Conservation (phyloP, 1,140 invertebrate genomes). For the Pollicipes pollicipes region DNA sequence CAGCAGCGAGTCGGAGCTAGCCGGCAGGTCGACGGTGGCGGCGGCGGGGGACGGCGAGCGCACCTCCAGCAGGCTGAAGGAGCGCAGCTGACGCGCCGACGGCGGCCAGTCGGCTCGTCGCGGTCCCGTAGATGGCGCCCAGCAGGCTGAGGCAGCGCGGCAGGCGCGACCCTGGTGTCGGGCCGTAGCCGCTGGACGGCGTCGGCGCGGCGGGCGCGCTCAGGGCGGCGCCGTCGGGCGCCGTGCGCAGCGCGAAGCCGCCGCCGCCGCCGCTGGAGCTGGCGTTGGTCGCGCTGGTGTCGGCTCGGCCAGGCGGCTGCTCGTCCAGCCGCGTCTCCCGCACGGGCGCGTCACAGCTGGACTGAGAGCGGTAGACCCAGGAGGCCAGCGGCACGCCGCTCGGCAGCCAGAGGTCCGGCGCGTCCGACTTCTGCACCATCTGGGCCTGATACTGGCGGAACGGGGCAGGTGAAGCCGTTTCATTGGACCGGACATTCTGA, state of each 20-base stretch:
- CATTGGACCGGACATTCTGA: not conserved
- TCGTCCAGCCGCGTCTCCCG: not conserved
- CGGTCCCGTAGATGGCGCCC: not conserved
- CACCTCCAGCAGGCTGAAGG: not conserved
- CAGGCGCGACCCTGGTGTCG: not conserved
- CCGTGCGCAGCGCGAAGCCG: not conserved
- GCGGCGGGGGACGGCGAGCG: too few relatives aligned
- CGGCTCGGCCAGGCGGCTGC: too few relatives aligned
- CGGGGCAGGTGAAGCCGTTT: not conserved
- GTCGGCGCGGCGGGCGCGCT: too few relatives aligned
- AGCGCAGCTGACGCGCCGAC: not conserved
- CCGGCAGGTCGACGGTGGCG: not conserved
- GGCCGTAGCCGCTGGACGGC: too few relatives aligned
- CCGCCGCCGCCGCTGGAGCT: not conserved
- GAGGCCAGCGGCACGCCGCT: not conserved
- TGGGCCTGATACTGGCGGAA: not conserved
- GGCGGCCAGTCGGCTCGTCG: not conserved
- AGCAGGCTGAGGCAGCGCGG: not conserved
- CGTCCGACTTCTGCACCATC: not conserved
- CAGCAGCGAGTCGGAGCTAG: not conserved
- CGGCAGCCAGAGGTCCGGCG: not conserved
- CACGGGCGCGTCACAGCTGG: not conserved
- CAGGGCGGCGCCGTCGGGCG: too few relatives aligned
- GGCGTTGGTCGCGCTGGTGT: too few relatives aligned
- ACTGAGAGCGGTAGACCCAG: not conserved